phyloP scores from a whole-genome alignment of 2,888 invertebrate genomes.

The Plusia festucae region DNA sequence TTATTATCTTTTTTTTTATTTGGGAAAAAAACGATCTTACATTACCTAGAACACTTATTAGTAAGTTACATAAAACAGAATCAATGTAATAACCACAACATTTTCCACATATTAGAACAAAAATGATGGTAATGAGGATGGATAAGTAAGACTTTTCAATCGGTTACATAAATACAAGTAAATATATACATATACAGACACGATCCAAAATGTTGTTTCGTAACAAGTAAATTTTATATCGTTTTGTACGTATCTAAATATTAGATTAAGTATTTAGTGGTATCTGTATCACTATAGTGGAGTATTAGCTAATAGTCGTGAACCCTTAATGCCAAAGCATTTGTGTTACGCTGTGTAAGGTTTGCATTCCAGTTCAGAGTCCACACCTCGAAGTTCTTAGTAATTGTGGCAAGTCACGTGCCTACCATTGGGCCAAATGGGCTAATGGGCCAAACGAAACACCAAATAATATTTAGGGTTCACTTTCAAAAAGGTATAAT shows the following conservation, averaged over 20 bases:
- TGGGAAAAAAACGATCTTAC: too few relatives aligned
- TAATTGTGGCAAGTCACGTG: not conserved
- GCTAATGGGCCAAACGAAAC: not conserved
- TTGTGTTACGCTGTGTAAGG: constrained; percentile 3
- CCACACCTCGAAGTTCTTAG: constrained; percentile 4
- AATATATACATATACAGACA: too few relatives aligned
- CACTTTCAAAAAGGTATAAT: not conserved
- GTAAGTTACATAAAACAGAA: too few relatives aligned
- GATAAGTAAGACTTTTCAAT: too few relatives aligned
- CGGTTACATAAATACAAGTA: too few relatives aligned
- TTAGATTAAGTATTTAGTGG: not conserved
- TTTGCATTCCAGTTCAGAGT: constrained; percentile 4
- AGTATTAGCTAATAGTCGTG: not conserved
- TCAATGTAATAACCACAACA: too few relatives aligned
- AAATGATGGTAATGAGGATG: too few relatives aligned
- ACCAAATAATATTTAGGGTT: constrained; percentile 3
- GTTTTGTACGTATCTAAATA: not conserved
- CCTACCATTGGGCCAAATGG: not conserved
- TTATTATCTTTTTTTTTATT: too few relatives aligned
- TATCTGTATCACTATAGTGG: not conserved
- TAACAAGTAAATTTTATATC: too few relatives aligned
- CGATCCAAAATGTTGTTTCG: too few relatives aligned
- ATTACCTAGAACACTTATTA: too few relatives aligned
- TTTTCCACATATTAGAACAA: too few relatives aligned
- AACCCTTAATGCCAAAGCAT: constrained; percentile 4